A percentile compares a stretch with the other conserved stretches of the same genome.
phyloP scores from a whole-genome alignment of 2,888 invertebrate species.

The Punctoribates punctum region DNA sequence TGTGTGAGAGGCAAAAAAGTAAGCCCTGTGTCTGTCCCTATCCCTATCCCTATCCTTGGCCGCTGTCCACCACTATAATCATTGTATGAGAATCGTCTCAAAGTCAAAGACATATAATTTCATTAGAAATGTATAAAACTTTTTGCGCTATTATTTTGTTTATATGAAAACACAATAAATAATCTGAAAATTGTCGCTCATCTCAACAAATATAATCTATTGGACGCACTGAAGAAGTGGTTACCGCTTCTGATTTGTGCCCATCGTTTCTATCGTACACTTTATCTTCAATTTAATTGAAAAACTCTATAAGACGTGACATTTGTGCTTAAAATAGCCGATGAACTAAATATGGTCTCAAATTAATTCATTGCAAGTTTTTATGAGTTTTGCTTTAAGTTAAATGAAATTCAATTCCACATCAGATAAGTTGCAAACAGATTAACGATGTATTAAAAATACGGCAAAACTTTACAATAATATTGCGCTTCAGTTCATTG shows the following conservation, averaged over 20 bases:
- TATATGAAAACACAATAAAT: neutral
- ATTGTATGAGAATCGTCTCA: neutral
- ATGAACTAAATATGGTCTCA: neutral
- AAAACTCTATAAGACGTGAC: neutral
- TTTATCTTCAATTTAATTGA: neutral
- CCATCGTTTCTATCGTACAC: neutral
- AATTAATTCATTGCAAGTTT: constrained; percentile 9
- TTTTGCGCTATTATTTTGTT: neutral
- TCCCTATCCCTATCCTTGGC: no score
- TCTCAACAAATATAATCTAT: no score
- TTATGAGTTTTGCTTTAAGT: neutral
- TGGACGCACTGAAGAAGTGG: no score
- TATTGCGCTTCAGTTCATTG: neutral
- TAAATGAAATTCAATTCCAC: neutral
- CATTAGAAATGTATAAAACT: neutral
- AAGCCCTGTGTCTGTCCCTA: no score
- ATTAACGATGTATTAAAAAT: no score
- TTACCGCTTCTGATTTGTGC: neutral
- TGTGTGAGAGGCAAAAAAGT: neutral
- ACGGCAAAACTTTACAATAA: no score
- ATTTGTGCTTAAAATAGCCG: neutral
- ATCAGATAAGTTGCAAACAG: neutral
- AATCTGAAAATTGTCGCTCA: neutral
- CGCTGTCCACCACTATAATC: constrained; percentile 8
- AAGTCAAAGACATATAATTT: neutral